A percentile compares a stretch with the other conserved stretches of the same genome.
phyloP scores from a whole-genome alignment of 2,113 vertebrate genomes.

The Trogon surrucura region DNA sequence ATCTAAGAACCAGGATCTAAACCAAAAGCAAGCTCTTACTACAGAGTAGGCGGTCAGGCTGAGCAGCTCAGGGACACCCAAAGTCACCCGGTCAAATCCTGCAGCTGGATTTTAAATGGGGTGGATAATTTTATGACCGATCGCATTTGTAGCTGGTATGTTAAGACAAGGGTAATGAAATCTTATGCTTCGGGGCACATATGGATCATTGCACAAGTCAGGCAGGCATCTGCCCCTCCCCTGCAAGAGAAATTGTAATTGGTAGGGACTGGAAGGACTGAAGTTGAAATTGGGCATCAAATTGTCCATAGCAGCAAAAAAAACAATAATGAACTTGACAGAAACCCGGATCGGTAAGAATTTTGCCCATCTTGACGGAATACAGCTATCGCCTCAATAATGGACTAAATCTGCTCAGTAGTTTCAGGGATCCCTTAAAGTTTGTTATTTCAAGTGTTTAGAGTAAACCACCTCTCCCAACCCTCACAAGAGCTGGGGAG shows the following conservation, averaged over 20 bases:
- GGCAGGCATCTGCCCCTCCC: conserved; percentile 41
- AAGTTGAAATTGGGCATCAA: conserved; percentile 2
- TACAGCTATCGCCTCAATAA: neutral
- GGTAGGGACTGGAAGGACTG: neutral
- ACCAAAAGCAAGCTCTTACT: neutral
- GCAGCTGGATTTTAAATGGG: conserved; percentile 45
- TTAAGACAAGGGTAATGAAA: conserved; percentile 56
- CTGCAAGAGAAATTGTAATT: neutral
- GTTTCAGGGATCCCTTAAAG: neutral
- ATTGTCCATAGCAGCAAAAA: neutral
- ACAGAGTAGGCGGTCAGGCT: neutral
- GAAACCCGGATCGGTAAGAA: neutral
- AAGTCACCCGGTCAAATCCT: conserved; percentile 27
- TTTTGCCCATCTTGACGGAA: neutral
- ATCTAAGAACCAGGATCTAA: neutral
- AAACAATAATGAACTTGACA: neutral
- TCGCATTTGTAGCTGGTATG: conserved; percentile 25
- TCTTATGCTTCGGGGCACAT: conserved; percentile 31
- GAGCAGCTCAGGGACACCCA: neutral
- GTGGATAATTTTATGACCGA: conserved; percentile 48
- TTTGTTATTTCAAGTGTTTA: neutral
- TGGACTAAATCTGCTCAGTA: neutral
- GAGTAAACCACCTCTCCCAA: neutral
- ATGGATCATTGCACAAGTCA: conserved; percentile 51
- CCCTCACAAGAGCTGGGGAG: neutral